Percentiles rank a stretch among this genome's conserved stretches.
phyloP scores from a whole-genome alignment of 1,140 invertebrate species.

The Heliconius himera region DNA sequence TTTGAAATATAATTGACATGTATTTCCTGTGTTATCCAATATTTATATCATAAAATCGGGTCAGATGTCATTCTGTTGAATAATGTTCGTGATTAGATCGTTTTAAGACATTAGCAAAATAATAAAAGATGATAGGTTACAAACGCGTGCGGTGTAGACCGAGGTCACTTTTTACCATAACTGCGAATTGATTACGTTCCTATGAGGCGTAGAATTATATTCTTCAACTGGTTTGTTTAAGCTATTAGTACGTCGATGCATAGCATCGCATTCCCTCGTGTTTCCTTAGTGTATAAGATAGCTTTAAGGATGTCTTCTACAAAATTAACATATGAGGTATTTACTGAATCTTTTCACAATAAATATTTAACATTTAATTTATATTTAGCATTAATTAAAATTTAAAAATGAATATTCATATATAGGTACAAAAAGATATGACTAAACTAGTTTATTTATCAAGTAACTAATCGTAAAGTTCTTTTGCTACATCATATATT shows the following conservation, averaged over 20 bases:
- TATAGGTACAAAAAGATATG: neutral
- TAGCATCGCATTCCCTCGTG: conserved; percentile 49
- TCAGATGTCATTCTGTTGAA: conserved; percentile 58
- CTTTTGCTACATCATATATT: neutral
- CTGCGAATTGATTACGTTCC: conserved; percentile 42
- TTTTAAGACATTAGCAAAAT: conserved; percentile 4
- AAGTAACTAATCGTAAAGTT: neutral
- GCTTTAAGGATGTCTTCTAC: conserved; percentile 61
- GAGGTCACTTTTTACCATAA: conserved; percentile 51
- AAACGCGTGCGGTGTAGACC: conserved; percentile 18
- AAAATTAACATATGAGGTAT: conserved; percentile 64
- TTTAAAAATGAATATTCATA: neutral
- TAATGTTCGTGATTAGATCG: conserved; percentile 8
- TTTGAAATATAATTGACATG: neutral
- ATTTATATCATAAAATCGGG: conserved; percentile 39
- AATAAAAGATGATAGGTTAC: conserved; percentile 30
- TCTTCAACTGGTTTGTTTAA: conserved; percentile 18
- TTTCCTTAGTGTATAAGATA: conserved; percentile 53
- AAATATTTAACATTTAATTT: too few relatives aligned
- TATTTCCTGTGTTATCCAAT: conserved; percentile 45
- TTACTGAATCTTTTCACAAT: conserved; percentile 19
- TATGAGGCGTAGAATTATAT: conserved; percentile 9
- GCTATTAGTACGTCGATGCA: conserved; percentile 52
- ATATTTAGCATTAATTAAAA: too few relatives aligned
- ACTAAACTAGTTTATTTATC: neutral